phyloP scores from a whole-genome alignment of 2,888 invertebrate genomes.

The Tetanocera ferruginea region DNA sequence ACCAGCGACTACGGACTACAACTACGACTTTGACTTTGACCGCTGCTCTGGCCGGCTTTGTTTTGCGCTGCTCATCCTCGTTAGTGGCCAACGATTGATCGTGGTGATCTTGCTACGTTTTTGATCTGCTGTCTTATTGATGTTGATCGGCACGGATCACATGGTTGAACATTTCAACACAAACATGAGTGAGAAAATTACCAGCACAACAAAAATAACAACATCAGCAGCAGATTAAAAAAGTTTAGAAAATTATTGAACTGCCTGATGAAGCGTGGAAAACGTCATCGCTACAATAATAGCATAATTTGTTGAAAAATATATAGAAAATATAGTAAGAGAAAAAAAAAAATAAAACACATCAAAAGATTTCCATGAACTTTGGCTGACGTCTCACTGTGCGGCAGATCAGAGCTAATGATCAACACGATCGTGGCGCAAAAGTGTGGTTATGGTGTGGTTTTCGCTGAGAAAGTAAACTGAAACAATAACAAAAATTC shows the following conservation, averaged over 20 bases:
- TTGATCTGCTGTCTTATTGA: constrained; percentile 9
- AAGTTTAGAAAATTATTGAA: constrained; percentile 32
- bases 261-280: constrained; percentile 30
- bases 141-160: constrained; percentile 16
- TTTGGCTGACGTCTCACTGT: neutral
- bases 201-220: neutral
- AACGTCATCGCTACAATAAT: constrained; percentile 32
- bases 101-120: constrained; percentile 26
- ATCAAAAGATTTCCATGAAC: constrained; percentile 15
- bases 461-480: constrained; percentile 11
- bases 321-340: neutral
- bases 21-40: constrained; percentile 40
- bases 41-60: constrained; percentile 20
- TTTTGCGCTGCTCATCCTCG: constrained; percentile 15
- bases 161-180: neutral
- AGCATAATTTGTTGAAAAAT: constrained; percentile 24
- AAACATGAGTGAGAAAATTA: constrained; percentile 31
- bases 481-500: neutral
- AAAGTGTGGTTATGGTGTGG: neutral
- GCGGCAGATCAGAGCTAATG: constrained; percentile 28
- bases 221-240: neutral
- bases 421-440: constrained; percentile 23
- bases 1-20: constrained; percentile 33
- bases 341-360: neutral
- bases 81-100: constrained; percentile 40